Base-by-base conservation (phyloP, 2,888 invertebrate species). In the Ypsolopha scabrella region DNA sequence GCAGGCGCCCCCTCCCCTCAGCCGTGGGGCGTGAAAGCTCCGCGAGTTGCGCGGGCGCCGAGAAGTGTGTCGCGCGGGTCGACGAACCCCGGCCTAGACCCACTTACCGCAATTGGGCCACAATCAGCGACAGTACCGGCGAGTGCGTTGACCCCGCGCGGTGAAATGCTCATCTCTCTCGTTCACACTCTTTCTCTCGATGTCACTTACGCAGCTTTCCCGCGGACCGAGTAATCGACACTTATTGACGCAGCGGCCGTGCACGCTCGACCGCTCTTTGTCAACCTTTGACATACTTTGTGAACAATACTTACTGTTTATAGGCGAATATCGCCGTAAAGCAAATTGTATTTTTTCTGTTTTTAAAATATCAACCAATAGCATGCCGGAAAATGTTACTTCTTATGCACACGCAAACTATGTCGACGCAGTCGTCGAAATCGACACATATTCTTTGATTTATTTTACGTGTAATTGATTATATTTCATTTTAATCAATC, bases 81-180 rank as follows among this genome's bases (percentile, higher is more conserved):
- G 80, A 79, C 80, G 87, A 82, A 81, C 85, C 86, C 82, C 83
- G 87, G 83, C 87, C 87, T 87, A 87, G 87, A 87, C 87, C 87
- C 76, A 87, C 83, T 76, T 87, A 72, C 62, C 63, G 70, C 78
- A 86, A 87, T 87, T 85, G 82, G 87, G 85, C 67, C 83, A 83
- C 78, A 86, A 87, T 86, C 83, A 86, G 86, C 78, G 87, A 87
- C 78, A 87, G 86, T 86, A 80, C 70, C 73, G 70, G 41, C 70
- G 71, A 75, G 85, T 75, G 75, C 85, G 72, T 79, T 82, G 85
- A 86, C 85, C 83, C 76, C 78, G 72, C 72, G 68, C 80, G 80
- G 86, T 78, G 85, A 86, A 86, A 85, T 85, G 81, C 75, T 73
- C 80, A 80, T 80, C 82, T 82, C 72, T 80, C 81, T 78, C 71